Conservation (phyloP, 2,797 vertebrate species). For the Poeciliopsis gracilis region DNA sequence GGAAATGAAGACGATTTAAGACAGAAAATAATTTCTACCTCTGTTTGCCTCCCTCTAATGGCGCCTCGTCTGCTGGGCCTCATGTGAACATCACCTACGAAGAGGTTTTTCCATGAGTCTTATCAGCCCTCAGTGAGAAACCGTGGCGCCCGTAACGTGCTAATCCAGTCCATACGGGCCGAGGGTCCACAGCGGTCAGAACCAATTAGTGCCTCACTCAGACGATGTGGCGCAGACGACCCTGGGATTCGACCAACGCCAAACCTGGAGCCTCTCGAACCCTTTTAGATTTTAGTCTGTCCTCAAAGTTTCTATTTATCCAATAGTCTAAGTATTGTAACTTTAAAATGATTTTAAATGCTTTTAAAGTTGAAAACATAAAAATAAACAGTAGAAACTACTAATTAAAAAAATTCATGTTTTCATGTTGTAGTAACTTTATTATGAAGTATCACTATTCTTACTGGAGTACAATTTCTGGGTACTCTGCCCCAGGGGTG, state of each 20-base stretch:
- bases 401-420: neutral
- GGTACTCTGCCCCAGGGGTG: no score
- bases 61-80: conserved; percentile 42
- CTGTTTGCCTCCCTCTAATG: neutral
- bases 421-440: no score
- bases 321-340: neutral
- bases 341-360: neutral
- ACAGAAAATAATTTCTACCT: neutral
- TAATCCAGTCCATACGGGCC: conserved; percentile 69
- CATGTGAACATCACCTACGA: conserved; percentile 37
- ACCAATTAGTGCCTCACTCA: conserved; percentile 66
- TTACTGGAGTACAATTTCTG: no score
- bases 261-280: conserved; percentile 57
- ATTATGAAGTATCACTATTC: no score
- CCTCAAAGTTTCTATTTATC: conserved; percentile 16
- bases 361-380: neutral
- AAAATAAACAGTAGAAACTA: neutral
- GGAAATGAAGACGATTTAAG: neutral
- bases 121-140: conserved; percentile 70
- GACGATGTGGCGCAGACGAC: conserved; percentile 71
- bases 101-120: conserved; percentile 53
- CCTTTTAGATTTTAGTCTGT: conserved; percentile 39
- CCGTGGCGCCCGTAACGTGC: conserved; percentile 56
- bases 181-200: conserved; percentile 63
- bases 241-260: conserved; percentile 49